phyloP scores from a whole-genome alignment of 2,888 invertebrate species.

The Clunio marinus region DNA sequence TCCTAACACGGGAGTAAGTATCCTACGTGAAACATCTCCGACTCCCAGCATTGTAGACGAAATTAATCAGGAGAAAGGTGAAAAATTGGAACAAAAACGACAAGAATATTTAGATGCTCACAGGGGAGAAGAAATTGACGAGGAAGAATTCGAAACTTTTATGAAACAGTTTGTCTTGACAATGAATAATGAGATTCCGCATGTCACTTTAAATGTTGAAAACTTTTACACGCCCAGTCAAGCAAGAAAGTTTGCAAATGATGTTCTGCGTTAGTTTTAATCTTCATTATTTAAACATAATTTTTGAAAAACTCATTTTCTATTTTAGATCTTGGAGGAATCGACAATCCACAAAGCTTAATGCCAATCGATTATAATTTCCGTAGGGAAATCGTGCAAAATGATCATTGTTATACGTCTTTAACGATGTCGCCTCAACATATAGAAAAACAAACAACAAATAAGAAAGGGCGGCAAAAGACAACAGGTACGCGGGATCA shows the following conservation, averaged over 20 bases:
- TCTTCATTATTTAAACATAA: too few relatives aligned
- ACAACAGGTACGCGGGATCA: constrained; percentile 41
- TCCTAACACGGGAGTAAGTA: constrained; percentile 60
- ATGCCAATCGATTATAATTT: constrained; percentile 49
- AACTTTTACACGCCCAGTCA: constrained; percentile 59
- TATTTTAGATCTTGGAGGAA: constrained; percentile 48
- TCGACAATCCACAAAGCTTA: constrained; percentile 45
- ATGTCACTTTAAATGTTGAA: constrained; percentile 62
- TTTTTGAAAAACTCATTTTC: neutral
- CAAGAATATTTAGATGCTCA: constrained; percentile 25
- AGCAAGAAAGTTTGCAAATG: constrained; percentile 51
- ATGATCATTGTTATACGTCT: constrained; percentile 79
- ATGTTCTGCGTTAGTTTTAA: constrained; percentile 49
- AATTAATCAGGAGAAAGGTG: constrained; percentile 43
- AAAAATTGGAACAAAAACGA: neutral
- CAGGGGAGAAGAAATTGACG: constrained; percentile 41
- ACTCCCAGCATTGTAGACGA: constrained; percentile 51
- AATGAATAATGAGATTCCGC: constrained; percentile 49
- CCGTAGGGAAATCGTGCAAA: constrained; percentile 55
- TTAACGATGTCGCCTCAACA: constrained; percentile 49
- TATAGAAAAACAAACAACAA: constrained; percentile 42
- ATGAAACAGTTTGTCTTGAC: constrained; percentile 18
- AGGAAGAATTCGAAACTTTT: constrained; percentile 41
- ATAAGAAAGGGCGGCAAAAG: constrained; percentile 19
- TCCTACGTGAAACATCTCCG: constrained; percentile 56